These are phyloP conservation scores for Diplodus puntazzo DNA, from an alignment of 2,797 vertebrate genomes.

Conservation along the genomic window DNA sequence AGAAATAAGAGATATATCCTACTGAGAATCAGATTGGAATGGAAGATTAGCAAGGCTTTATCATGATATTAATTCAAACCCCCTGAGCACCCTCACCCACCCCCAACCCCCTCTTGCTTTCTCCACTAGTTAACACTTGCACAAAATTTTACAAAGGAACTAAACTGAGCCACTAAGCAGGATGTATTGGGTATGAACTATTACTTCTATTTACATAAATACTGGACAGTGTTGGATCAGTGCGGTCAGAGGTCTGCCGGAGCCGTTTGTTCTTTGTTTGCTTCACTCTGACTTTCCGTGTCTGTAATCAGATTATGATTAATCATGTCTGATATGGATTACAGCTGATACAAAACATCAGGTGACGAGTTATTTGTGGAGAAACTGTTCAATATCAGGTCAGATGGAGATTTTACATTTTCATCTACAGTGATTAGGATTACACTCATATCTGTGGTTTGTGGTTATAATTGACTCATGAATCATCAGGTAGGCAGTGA, in stretches of 20 bases:
- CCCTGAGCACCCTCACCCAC: constrained; percentile 40
- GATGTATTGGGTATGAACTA: constrained; percentile 21
- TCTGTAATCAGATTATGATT: constrained; percentile 7
- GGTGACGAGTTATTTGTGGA: constrained; percentile 3
- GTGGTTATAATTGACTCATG: neutral
- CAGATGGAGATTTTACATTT: constrained; percentile 1
- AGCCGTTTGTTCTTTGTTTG: constrained; percentile 1
- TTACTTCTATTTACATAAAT: constrained; percentile 33
- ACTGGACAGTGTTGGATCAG: constrained; percentile 15
- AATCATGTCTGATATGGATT: constrained; percentile 15
- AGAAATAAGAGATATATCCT: constrained; percentile 74
- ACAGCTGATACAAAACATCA: neutral
- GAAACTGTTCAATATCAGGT: constrained; percentile 2
- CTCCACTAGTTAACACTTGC: constrained; percentile 46
- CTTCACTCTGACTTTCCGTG: neutral
- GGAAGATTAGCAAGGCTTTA: constrained; percentile 77
- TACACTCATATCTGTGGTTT: neutral
- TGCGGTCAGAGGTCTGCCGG: neutral
- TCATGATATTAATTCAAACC: constrained; percentile 71
- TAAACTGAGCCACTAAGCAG: constrained; percentile 22
- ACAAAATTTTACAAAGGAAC: constrained; percentile 63
- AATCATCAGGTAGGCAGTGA: neutral
- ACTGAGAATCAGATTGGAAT: constrained; percentile 79
- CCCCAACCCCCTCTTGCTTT: neutral
- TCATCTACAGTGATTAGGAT: neutral